A percentile compares a stretch with the other conserved stretches of the same genome.
Evolutionary conservation across 2,888 invertebrate genomes (phyloP).

Genomic region (Diadromus collaris): DNA sequence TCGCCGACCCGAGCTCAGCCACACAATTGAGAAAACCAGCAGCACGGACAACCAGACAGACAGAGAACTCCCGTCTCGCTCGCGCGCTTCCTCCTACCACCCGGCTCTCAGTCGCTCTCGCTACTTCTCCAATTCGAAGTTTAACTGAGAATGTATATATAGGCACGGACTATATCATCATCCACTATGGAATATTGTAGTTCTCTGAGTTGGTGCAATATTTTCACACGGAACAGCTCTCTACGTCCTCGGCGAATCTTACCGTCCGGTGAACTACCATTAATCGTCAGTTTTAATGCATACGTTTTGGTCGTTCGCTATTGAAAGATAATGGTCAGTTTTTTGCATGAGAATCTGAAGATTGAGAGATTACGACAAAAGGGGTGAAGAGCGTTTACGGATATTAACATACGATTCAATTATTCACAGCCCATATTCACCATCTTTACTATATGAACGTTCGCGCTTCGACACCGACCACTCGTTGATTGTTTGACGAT

Average conservation of each 20-base stretch:
- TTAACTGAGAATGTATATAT: conserved; percentile 13
- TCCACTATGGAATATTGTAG: not conserved
- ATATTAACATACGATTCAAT: too few relatives aligned
- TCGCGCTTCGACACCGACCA: not conserved
- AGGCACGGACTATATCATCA: not conserved
- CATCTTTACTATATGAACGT: not conserved
- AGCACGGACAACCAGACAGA: conserved; percentile 40
- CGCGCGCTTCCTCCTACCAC: conserved; percentile 18
- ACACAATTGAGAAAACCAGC: conserved; percentile 55
- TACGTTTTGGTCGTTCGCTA: conserved; percentile 9
- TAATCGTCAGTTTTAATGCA: conserved; percentile 3
- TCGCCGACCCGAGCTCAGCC: conserved; percentile 64
- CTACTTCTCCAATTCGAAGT: conserved; percentile 36
- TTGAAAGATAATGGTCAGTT: not conserved
- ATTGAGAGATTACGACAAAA: not conserved
- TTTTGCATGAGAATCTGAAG: not conserved
- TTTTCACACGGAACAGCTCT: conserved; percentile 11
- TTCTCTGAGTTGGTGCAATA: conserved; percentile 22
- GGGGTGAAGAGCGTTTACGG: too few relatives aligned
- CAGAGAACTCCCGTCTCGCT: conserved; percentile 34
- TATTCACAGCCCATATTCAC: not conserved
- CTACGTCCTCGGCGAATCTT: not conserved
- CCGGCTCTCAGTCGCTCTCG: not conserved
- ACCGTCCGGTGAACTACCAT: conserved; percentile 2
- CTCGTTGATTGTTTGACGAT: not conserved